Base-by-base conservation (phyloP, 2,113 vertebrate genomes). In the Plotosus lineatus region DNA sequence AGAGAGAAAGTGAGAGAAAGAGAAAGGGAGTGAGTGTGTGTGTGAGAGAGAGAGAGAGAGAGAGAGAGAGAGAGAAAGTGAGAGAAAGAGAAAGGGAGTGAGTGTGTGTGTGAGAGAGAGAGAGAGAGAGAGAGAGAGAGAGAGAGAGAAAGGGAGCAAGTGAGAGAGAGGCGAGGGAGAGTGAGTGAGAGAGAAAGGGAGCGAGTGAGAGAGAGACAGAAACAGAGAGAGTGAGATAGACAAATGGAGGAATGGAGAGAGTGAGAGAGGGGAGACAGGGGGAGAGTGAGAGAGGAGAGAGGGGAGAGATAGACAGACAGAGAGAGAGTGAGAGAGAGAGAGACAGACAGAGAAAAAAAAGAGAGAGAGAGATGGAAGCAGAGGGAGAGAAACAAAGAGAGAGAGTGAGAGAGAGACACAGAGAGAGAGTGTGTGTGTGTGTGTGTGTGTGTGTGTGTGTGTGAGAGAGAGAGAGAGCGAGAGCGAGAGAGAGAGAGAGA, bases 351-450 rank as follows among this genome's bases (percentile, higher is more conserved):
- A n/a, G n/a, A n/a, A n/a, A n/a, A n/a, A n/a, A n/a, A n/a, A n/a
- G n/a, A n/a, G n/a, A n/a, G n/a, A n/a, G n/a, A n/a, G n/a, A 11
- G 55, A 9, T n/a, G n/a, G n/a, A n/a, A n/a, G n/a, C n/a, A n/a
- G 14, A 26, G n/a, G 28, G 55, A 58, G 26, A 14, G 14, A 6
- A 14, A 28, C 31, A 36, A 21, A 77, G 69, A 51, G 8, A 48
- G 66, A 79, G 60, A 79, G 56, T 33, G 65, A 48, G 36, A 78
- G 66, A 28, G 23, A 61, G 78, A 51, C 14, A 77, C 44, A 68
- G 48, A 77, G 28, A 17, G 28, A 33, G 9, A 58, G 14, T 28
- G 3, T 28, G n/a, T 28, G 10, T 12, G 14, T 11, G n/a, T 10
- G 51, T 4, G 28, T n/a, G n/a, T n/a, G n/a, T n/a, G n/a, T n/a